Conservation (phyloP, 2,797 vertebrate species). For the Silurus aristotelis region DNA sequence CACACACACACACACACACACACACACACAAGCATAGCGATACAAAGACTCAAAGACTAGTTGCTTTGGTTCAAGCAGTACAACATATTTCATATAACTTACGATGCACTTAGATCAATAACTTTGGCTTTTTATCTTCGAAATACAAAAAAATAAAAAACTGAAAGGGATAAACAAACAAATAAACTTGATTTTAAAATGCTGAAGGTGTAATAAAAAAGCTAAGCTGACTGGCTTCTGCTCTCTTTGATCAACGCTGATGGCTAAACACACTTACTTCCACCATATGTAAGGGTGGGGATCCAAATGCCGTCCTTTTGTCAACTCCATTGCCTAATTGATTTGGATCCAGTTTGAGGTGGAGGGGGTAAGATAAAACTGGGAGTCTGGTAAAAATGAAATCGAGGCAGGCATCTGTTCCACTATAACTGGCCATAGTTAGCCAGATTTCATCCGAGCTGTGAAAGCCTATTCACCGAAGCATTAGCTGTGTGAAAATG, state of each 20-base stretch:
- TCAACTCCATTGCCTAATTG: conserved; percentile 63
- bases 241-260: conserved; percentile 43
- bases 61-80: conserved; percentile 34
- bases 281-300: conserved; percentile 50
- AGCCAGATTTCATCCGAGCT: conserved; percentile 55
- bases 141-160: conserved; percentile 28
- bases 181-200: conserved; percentile 20
- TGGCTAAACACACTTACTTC: conserved; percentile 46
- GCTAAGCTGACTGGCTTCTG: conserved; percentile 14
- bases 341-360: conserved; percentile 63
- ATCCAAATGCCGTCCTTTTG: conserved; percentile 54
- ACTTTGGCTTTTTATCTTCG: conserved; percentile 52
- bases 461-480: conserved; percentile 50
- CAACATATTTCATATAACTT: conserved; percentile 28
- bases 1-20: neutral
- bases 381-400: conserved; percentile 55
- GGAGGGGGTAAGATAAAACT: conserved; percentile 45
- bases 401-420: conserved; percentile 67
- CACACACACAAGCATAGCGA: conserved; percentile 9
- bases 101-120: conserved; percentile 51
- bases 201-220: conserved; percentile 41
- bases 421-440: conserved; percentile 55
- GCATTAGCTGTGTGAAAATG: conserved; percentile 59
- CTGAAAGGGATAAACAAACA: conserved; percentile 41
- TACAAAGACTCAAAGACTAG: neutral